These are phyloP conservation scores for Chiroxiphia lanceolata DNA, from an alignment of 2,797 vertebrate genomes.

Conservation along the genomic window DNA sequence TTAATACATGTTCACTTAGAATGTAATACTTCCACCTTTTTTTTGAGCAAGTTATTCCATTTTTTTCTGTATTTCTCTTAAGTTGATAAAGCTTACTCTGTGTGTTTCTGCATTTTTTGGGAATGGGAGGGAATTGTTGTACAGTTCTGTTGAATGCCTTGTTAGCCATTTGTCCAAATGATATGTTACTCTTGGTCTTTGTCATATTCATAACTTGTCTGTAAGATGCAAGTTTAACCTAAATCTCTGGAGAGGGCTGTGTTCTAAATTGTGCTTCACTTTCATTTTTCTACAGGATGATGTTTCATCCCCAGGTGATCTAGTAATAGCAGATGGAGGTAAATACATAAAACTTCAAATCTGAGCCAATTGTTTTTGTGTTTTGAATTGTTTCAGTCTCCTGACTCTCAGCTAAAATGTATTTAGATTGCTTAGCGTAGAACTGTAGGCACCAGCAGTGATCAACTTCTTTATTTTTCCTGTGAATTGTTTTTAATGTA, in stretches of 20 bases:
- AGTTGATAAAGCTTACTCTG: accelerated
- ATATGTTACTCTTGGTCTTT: neutral
- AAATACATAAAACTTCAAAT: conserved; percentile 40
- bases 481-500: conserved; percentile 58
- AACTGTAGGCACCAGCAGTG: neutral
- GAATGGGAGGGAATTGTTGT: neutral
- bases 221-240: neutral
- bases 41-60: neutral
- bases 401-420: neutral
- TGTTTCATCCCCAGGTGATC: conserved; percentile 94
- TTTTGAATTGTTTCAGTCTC: neutral
- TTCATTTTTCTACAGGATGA: conserved; percentile 83
- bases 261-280: neutral
- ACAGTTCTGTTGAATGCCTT: neutral
- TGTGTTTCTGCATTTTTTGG: neutral
- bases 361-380: neutral
- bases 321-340: conserved; percentile 91
- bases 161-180: neutral
- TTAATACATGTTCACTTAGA: neutral
- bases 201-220: neutral
- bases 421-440: neutral
- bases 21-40: neutral
- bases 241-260: neutral
- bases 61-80: neutral
- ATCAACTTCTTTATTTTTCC: neutral